phyloP scores from a whole-genome alignment of 2,888 invertebrate species.

The Dinocampus coccinellae region DNA sequence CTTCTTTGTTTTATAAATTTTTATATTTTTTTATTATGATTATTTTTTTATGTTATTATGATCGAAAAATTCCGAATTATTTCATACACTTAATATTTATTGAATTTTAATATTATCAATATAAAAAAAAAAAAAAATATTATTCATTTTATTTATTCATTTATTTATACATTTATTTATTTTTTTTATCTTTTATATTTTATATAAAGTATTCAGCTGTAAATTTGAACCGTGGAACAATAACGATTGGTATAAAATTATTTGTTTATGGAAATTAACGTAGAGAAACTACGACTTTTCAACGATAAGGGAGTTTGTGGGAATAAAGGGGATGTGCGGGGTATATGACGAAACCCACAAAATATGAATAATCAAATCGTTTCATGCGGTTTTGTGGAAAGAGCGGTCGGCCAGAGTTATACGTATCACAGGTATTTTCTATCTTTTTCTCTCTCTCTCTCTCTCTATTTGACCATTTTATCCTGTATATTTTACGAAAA shows the following conservation, averaged over 20 bases:
- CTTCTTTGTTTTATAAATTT: too few species aligned
- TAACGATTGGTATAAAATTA: slow-evolving; percentile 27
- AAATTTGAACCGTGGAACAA: slow-evolving; percentile 18
- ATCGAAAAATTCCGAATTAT: too few species aligned
- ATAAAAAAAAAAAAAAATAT: too few species aligned
- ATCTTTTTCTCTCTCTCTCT: slow-evolving; percentile 6
- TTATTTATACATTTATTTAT: neutral
- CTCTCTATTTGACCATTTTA: neutral
- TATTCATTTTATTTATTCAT: too few species aligned
- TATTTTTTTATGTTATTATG: too few species aligned
- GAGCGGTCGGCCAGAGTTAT: neutral
- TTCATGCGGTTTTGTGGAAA: slow-evolving; percentile 17
- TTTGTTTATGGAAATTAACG: slow-evolving; percentile 36
- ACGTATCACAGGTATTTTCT: neutral
- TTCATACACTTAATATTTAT: too few species aligned
- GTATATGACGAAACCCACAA: slow-evolving; percentile 22
- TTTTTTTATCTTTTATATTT: neutral
- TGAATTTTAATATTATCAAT: too few species aligned
- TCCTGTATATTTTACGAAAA: slow-evolving; percentile 6
- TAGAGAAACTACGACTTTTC: slow-evolving; percentile 18
- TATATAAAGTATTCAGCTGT: neutral
- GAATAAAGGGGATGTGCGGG: neutral
- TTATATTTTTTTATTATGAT: too few species aligned
- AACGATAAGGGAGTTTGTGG: neutral
- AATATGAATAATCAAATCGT: slow-evolving; percentile 32